Evolutionary conservation across 2,797 vertebrate species (phyloP).

Genomic region (Hapalemur alaotrensis): DNA sequence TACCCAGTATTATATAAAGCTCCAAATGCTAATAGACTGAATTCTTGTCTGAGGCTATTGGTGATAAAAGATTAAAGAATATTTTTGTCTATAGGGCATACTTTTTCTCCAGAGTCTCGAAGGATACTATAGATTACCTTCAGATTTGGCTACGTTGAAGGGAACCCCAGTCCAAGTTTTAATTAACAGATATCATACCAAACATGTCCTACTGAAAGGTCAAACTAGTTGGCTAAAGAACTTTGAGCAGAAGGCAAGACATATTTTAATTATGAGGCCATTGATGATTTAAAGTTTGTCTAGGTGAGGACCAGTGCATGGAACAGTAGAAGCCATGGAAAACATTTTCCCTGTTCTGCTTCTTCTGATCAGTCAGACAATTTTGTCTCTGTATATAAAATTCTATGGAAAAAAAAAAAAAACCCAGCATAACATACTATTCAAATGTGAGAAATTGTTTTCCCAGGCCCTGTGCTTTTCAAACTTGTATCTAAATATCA

Average conservation of each 20-base stretch:
- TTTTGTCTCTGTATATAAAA: background rate
- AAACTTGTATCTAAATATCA: background rate
- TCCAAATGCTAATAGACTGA: background rate
- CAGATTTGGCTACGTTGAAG: background rate
- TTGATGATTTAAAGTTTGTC: background rate
- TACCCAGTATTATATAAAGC: background rate
- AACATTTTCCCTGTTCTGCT: background rate
- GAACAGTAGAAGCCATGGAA: background rate
- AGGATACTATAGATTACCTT: background rate
- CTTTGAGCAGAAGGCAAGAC: background rate
- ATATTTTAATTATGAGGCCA: background rate
- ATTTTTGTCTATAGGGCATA: background rate
- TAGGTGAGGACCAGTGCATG: background rate
- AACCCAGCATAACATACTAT: background rate
- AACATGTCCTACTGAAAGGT: background rate
- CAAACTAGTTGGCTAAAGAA: background rate
- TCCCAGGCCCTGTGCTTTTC: background rate
- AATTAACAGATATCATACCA: background rate
- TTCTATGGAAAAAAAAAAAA: background rate
- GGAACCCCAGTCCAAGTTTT: background rate
- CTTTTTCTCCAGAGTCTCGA: background rate
- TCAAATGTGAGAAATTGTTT: conserved; percentile 19
- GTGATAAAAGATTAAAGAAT: background rate
- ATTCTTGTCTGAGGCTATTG: background rate
- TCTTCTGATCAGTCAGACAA: background rate